Base-by-base conservation (phyloP, 2,888 invertebrate species). In the Lepidonotus clava region DNA sequence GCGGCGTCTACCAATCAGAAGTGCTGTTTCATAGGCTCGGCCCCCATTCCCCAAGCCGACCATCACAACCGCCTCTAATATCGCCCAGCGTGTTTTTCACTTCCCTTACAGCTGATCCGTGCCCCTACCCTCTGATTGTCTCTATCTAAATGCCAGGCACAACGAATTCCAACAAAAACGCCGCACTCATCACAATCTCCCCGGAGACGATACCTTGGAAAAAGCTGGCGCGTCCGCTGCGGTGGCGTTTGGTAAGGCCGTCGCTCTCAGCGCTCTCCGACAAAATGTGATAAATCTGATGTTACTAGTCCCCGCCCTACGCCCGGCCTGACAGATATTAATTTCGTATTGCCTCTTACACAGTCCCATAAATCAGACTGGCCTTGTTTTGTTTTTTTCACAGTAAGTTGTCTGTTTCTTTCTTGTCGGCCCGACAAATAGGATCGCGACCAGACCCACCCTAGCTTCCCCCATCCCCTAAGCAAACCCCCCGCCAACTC, bases 331-430 rank as follows among this genome's bases (percentile, higher is more conserved):
- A 80, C 80, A 80, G 80, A 46, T 80, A 80, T 80, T 80, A 80
- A 80, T 80, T 41, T 80, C 80, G 80, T 51, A 80, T 80, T 34
- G 80, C 80, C 80, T 80, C 80, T 80, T 46, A 51, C 41, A n/a
- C 80, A 18, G 4, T 2, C n/a, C 46, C 8, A 41, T 80, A 80
- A 80, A 80, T 80, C 80, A 80, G 24, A 24, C 71, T 36, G 36
- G 71, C 21, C n/a, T n/a, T n/a, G 34, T 21, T 11, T 40, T 24
- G 2, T 18, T 80, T 77, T 80, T 80, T 46, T 80, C 28, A 80
- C 40, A 40, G 38, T 76, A 76, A 40, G 40, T 41, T 80, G 80
- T 80, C 46, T 80, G 71, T 71, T 71, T 34, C 38, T 71, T 36
- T 71, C 36, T 38, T 71, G 71, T 71, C 38, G 71, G 61, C 61